Evolutionary conservation across 2,113 vertebrate species (phyloP).

Genomic region (Picathartes gymnocephalus): DNA sequence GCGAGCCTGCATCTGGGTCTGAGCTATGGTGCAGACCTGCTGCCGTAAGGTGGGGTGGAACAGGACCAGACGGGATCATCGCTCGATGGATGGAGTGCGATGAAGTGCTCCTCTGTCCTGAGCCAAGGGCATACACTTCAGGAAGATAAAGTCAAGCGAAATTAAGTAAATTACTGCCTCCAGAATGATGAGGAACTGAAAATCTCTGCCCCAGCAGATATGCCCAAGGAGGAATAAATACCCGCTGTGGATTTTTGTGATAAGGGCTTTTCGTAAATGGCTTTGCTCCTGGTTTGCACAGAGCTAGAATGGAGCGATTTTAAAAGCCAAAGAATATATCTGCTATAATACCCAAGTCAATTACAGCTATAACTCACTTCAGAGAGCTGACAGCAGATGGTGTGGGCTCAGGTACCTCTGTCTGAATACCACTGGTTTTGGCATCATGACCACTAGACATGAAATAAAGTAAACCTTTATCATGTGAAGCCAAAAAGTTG

Average conservation of each 20-base stretch:
- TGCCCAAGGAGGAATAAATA: not conserved
- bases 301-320: not conserved
- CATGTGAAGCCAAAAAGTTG: not conserved
- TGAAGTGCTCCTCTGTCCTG: not conserved
- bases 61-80: not conserved
- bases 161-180: not conserved
- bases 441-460: not conserved
- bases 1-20: not conserved
- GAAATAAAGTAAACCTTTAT: not conserved
- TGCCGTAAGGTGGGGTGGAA: not conserved
- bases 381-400: not conserved
- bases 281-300: not conserved
- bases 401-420: not conserved
- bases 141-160: not conserved
- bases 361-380: not conserved
- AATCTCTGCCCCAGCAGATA: not conserved
- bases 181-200: not conserved
- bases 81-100: accelerated
- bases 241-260: not conserved
- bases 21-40: not conserved
- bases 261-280: not conserved
- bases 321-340: not conserved
- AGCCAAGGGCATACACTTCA: not conserved
- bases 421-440: not conserved
- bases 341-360: not conserved